These are phyloP conservation scores for Litoditis marina DNA, from an alignment of 2,888 invertebrate species.

Conservation along the genomic window DNA sequence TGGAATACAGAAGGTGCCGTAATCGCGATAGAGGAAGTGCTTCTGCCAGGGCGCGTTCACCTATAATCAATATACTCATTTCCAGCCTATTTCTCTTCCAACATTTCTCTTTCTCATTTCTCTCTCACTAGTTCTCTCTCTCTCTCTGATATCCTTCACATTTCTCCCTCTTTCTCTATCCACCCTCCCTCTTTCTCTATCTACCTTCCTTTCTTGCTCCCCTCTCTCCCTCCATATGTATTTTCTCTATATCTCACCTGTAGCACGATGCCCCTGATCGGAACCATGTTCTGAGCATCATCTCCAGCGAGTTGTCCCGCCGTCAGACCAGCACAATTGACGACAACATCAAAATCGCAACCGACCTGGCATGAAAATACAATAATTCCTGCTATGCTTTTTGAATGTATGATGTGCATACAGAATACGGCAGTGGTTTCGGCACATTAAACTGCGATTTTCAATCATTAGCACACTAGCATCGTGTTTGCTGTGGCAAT, in stretches of 20 bases:
- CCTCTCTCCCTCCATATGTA: background rate
- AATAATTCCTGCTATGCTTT: no score
- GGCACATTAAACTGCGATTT: no score
- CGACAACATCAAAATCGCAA: conserved; percentile 63
- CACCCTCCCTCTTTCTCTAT: no score
- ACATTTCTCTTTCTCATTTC: conserved; percentile 1
- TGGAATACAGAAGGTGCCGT: conserved; percentile 44
- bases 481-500: no score
- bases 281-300: conserved; percentile 39
- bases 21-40: conserved; percentile 72
- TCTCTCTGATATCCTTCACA: no score
- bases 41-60: conserved; percentile 85
- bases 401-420: no score
- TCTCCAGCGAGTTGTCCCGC: conserved; percentile 62
- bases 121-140: no score
- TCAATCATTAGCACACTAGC: no score
- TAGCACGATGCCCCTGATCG: conserved; percentile 32
- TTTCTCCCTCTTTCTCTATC: no score
- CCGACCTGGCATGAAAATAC: conserved; percentile 22
- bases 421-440: no score
- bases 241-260: background rate
- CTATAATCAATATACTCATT: no score
- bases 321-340: conserved; percentile 65
- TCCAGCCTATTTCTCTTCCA: background rate
- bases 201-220: no score